phyloP scores from a whole-genome alignment of 1,140 invertebrate genomes.

The roundworm (Caenorhabditis elegans) region WBcel235 BX284604.4:5800501-5801000 shows the following conservation, averaged over 20 bases:
- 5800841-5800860: too few species aligned
- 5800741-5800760: too few species aligned
- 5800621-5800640: neutral
- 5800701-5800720: too few species aligned
- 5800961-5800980: constrained; percentile 67
- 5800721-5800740: too few species aligned
- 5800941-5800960: constrained; percentile 65
- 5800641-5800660: too few species aligned
- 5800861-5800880: too few species aligned
- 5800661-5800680: too few species aligned
- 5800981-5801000: constrained; percentile 67
- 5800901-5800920: constrained; percentile 57
- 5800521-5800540: neutral
- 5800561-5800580: constrained; percentile 68
- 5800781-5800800: too few species aligned
- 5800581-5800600: constrained; percentile 63
- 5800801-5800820: too few species aligned
- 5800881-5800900: constrained; percentile 45
- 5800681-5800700: too few species aligned
- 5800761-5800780: too few species aligned
- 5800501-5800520: neutral
- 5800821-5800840: too few species aligned
- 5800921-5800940: constrained; percentile 56
- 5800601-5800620: constrained; percentile 56
- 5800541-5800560: constrained; percentile 65